Evolutionary conservation across 2,797 vertebrate species (phyloP), one percentile per base, ranked within the genome.

Genomic region (Protosalanx chinensis): DNA sequence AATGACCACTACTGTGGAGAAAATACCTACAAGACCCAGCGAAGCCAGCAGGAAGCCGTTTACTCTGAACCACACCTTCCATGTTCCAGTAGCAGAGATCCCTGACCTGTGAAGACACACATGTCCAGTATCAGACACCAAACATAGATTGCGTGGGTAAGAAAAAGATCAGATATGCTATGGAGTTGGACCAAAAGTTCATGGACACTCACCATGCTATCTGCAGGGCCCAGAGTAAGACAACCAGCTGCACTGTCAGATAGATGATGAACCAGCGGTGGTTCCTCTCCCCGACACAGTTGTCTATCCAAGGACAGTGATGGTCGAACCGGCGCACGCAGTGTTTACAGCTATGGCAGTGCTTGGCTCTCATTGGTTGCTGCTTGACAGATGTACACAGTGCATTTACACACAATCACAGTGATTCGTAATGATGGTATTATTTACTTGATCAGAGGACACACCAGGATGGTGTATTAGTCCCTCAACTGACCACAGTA

Each of bases 221-320:
- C 18, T 84, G 88, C 6, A 93, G 86, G 27, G 91, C 95, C 96
- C 96, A 98, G 12, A 96, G 83, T 60, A 97, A 90, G 20, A 91
- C 91, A 1, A 90, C 70, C 23, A 97, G 93, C 88, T 98, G 96
- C 61, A 95, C 82, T 0, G 87, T 82, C 81, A 98, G 79, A 86
- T 95, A 98, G 53, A 88, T 71, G 12, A 97, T 72, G 76, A 98
- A 97, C 85, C 95, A 91, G 0, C 92, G 93, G 79, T 96, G 96
- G 78, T 96, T 97, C 75, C 92, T 91, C 77, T 97, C 95, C 0
- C 96, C 96, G 0, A 98, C 92, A 0, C 96, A 98, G 91, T 97
- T 97, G 85, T 94, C 94, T 6, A 97, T 93, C 96, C 96, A 98
- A 30, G 96, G 96, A 32, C 96, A 98, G 87, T 98, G 96, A 79